Evolutionary conservation across 2,113 vertebrate genomes (phyloP).

Genomic region (Pionites leucogaster): DNA sequence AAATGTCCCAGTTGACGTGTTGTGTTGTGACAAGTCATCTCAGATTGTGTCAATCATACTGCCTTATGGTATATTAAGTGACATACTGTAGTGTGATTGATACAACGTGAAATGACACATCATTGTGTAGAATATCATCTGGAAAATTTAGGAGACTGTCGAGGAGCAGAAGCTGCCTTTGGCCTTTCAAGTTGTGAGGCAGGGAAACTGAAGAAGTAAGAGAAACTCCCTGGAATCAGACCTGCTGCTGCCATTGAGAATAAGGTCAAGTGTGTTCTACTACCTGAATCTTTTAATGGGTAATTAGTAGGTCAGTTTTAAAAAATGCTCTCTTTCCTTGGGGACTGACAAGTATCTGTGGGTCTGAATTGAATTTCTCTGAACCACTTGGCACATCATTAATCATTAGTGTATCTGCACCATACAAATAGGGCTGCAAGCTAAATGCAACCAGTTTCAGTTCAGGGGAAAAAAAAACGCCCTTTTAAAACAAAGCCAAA

Average conservation of each 20-base stretch:
- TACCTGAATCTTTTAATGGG: slow-evolving; percentile 7
- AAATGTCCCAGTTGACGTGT: slow-evolving; percentile 60
- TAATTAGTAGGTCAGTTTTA: slow-evolving; percentile 26
- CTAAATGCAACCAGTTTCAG: slow-evolving; percentile 6
- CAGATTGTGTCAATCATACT: slow-evolving; percentile 73
- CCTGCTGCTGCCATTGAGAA: neutral
- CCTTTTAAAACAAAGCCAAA: neutral
- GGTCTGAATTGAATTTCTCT: slow-evolving; percentile 41
- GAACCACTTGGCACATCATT: slow-evolving; percentile 44
- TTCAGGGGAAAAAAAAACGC: neutral
- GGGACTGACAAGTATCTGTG: slow-evolving; percentile 24
- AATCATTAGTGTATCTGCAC: slow-evolving; percentile 44
- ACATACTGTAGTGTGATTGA: slow-evolving; percentile 76
- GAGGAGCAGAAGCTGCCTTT: neutral
- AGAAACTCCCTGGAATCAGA: neutral
- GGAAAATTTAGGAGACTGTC: slow-evolving; percentile 67
- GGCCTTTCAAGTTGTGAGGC: slow-evolving; percentile 7
- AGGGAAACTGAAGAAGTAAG: neutral
- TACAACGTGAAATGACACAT: slow-evolving; percentile 71
- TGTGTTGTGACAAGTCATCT: slow-evolving; percentile 76
- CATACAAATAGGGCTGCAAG: slow-evolving; percentile 12
- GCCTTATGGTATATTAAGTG: slow-evolving; percentile 70
- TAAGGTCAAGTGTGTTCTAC: neutral
- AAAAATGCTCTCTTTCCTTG: neutral
- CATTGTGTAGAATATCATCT: slow-evolving; percentile 73